Base-by-base conservation (phyloP, 2,888 invertebrate species). In the Saturnia pavonia region DNA sequence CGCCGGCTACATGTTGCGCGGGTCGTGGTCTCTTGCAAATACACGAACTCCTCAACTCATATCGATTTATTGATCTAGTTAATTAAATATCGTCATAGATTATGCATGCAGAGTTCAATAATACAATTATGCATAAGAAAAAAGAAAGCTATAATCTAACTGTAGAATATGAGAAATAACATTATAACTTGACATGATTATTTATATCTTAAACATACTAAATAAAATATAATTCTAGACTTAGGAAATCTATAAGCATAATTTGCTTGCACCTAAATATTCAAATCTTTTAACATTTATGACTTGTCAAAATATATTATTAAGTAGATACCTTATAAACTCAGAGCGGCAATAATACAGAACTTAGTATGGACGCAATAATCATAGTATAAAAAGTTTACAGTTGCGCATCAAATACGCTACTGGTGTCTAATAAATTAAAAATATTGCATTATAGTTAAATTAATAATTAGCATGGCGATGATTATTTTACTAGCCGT, bases 1-100 rank as follows among this genome's bases (percentile, higher is more conserved):
- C 75, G 74, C 75, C 78, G 76, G 79, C 77, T 60, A 78, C 82
- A 83, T 91, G 83, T 92, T 92, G 92, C 88, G 93, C 92, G 88
- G 93, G 92, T 92, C 92, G 92, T 88, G 92, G 92, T 91, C 86
- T 80, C 76, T 65, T 70, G 70, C 74, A 73, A 73, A 75, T 69
- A 75, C 71, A 72, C 77, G 43, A 74, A 72, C 73, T 74, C 76
- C 74, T 79, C 73, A 70, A 78, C 76, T 57, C 67, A 71, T 72
- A 72, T 70, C 57, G 60, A 73, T 40, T 65, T 19, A 34, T 40
- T 40, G n/a, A 65, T 60, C 14, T 27, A 14, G 25, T 60, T 60
- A 14, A 60, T 60, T 60, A 27, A 60, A 60, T 27, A 60, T 27
- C 11, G 25, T 60, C 57, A 60, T 57, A 25, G 14, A 25, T 6